A percentile compares a stretch with the other conserved stretches of the same genome.
These are phyloP conservation scores for Rhinogobio ventralis DNA, from an alignment of 2,797 vertebrate genomes.

Conservation along the genomic window DNA sequence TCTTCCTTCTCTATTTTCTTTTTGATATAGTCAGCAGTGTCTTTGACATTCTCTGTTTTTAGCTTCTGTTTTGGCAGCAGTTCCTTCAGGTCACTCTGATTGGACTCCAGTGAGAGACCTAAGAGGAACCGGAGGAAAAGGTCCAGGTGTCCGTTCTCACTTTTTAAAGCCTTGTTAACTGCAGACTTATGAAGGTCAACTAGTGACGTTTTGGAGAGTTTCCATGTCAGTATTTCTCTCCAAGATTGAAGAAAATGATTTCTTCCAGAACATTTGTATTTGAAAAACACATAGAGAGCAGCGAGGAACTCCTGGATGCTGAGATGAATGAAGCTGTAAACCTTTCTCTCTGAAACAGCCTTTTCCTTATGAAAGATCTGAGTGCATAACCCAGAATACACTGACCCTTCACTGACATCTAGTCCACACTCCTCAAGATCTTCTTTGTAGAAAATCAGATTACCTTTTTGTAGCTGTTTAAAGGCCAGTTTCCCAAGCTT, in stretches of 20 bases:
- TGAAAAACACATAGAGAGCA: too few relatives aligned
- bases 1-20: not conserved
- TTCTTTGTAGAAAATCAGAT: not conserved
- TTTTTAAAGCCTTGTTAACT: not conserved
- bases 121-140: not conserved
- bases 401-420: too few relatives aligned
- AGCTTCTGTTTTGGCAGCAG: not conserved
- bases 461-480: not conserved
- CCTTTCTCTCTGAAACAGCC: too few relatives aligned
- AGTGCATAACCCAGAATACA: too few relatives aligned
- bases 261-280: not conserved
- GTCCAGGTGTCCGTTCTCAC: not conserved
- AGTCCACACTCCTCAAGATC: too few relatives aligned
- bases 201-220: not conserved
- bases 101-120: not conserved
- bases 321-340: too few relatives aligned
- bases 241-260: not conserved
- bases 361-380: too few relatives aligned
- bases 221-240: not conserved
- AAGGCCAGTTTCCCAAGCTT: not conserved
- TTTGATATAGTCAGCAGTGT: not conserved
- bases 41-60: not conserved
- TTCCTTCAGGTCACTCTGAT: not conserved
- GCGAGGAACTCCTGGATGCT: too few relatives aligned
- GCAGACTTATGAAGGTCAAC: not conserved